Percentiles rank a stretch among this genome's conserved stretches.
These are phyloP conservation scores for Ceratotherium simum DNA, from an alignment of 2,113 vertebrate species.

Conservation along the genomic window DNA sequence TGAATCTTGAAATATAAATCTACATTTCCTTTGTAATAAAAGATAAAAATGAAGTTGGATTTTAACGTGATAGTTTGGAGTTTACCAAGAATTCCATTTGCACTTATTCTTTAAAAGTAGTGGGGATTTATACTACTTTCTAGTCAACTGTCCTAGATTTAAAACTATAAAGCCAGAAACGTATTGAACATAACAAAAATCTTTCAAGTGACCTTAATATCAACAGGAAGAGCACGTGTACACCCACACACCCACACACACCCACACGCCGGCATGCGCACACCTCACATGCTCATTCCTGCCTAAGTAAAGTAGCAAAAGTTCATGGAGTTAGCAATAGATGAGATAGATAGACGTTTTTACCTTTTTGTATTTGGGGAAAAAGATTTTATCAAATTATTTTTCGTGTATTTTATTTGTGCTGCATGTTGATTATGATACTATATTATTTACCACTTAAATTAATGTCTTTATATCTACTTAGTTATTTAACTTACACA, in stretches of 20 bases:
- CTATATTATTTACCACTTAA: not conserved
- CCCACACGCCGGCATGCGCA: too few species aligned
- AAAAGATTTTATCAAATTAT: not conserved
- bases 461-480: not conserved
- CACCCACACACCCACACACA: too few species aligned
- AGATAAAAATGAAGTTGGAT: conserved; percentile 52
- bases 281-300: not conserved
- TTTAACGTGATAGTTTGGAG: conserved; percentile 36
- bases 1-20: conserved; percentile 68
- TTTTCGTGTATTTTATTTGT: not conserved
- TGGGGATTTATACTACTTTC: not conserved
- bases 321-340: not conserved
- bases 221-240: not conserved
- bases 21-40: conserved; percentile 64
- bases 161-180: conserved; percentile 15
- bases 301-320: not conserved
- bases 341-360: not conserved
- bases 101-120: conserved; percentile 46
- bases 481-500: not conserved
- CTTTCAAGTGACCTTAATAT: not conserved
- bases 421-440: not conserved
- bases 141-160: conserved; percentile 26
- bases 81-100: not conserved
- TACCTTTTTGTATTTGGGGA: not conserved
- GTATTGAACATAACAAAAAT: not conserved